phyloP scores from a whole-genome alignment of 2,113 vertebrate species.

The Saguinus imperator region DNA sequence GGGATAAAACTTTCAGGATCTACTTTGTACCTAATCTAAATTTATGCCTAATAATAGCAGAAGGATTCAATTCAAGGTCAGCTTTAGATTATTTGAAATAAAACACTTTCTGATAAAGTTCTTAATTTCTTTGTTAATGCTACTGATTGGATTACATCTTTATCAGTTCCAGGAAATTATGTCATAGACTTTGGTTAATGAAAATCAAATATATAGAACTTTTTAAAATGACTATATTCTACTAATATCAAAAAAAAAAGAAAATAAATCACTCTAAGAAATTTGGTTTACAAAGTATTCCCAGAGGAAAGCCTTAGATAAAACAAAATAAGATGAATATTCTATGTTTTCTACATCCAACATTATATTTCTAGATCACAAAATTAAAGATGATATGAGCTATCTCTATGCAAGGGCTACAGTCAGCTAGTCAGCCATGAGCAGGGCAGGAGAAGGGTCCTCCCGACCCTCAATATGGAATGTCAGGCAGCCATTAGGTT shows the following conservation, averaged over 20 bases:
- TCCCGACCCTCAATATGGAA: no score
- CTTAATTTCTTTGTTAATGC: constrained; percentile 9
- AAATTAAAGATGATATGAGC: background rate
- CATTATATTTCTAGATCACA: background rate
- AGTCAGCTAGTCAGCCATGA: no score
- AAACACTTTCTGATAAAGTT: background rate
- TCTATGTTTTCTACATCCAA: background rate
- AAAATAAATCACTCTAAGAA: background rate
- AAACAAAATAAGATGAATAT: background rate
- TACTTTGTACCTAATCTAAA: constrained; percentile 52
- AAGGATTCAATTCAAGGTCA: constrained; percentile 22
- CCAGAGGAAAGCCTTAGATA: background rate
- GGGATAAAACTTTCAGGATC: constrained; percentile 11
- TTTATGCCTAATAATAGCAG: background rate
- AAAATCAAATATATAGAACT: background rate
- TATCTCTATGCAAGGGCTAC: background rate
- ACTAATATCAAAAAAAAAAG: background rate
- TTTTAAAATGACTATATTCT: background rate
- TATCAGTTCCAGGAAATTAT: background rate
- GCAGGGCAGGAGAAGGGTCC: no score
- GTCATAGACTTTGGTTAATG: background rate
- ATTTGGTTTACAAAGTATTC: background rate
- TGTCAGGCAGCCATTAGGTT: no score
- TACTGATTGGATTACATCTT: background rate
- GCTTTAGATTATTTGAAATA: constrained; percentile 24